Conservation (phyloP, 2,797 vertebrate species). For the Hemibagrus guttatus region DNA sequence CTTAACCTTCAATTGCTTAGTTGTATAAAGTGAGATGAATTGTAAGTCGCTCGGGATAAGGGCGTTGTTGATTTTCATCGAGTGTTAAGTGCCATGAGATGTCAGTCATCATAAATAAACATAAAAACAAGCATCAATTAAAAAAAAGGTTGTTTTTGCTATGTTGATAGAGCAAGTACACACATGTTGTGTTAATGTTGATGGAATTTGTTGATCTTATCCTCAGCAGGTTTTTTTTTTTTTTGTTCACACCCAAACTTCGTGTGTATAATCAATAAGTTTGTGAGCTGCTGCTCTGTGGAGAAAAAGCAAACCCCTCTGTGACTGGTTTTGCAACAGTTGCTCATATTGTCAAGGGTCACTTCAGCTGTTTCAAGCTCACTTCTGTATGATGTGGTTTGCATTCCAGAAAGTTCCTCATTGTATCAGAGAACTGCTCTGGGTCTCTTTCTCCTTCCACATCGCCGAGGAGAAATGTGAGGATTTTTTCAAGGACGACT, state of each 20-base stretch:
- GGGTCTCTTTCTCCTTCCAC: constrained; percentile 25
- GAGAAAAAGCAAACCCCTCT: neutral
- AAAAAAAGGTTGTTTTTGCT: neutral
- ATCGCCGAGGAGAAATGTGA: constrained; percentile 32
- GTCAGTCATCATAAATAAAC: neutral
- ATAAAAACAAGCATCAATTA: neutral
- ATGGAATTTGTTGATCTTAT: neutral
- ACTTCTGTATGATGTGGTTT: neutral
- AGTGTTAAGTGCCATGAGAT: neutral
- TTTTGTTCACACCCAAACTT: neutral
- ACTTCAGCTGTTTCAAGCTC: constrained; percentile 18
- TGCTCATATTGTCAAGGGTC: neutral
- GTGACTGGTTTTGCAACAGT: neutral
- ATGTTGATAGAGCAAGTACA: neutral
- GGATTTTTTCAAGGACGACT: constrained; percentile 46
- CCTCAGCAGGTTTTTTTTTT: neutral
- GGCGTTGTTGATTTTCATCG: no score
- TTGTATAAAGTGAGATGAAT: no score
- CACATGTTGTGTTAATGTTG: neutral
- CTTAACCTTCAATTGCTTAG: no score
- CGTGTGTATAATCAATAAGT: neutral
- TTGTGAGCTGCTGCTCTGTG: neutral
- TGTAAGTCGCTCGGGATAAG: no score
- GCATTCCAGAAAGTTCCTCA: constrained; percentile 25
- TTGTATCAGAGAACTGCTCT: constrained; percentile 31